Base-by-base conservation (phyloP, 2,797 vertebrate species). In the Rhynchotus rufescens region DNA sequence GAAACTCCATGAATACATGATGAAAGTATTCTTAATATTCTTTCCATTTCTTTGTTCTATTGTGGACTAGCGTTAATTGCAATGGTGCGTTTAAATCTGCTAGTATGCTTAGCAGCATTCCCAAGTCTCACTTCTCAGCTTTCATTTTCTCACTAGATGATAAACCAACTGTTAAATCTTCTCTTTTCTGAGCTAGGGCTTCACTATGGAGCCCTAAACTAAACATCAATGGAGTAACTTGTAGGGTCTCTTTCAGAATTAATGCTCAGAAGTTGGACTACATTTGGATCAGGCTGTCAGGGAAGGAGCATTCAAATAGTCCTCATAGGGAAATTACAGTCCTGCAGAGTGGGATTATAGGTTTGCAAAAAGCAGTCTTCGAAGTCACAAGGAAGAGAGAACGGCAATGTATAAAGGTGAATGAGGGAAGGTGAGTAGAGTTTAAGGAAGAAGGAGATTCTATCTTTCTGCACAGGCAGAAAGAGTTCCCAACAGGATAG, bases 91-190 rank as follows among this genome's bases (percentile, higher is more conserved):
- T 62, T 89, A 59, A 97, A 85, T 67, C 34, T 42, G 45, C 57
- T 84, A 62, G 10, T 75, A 8, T 45, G 23, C 57, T 68, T 47
- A 80, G 73, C 82, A 80, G 30, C 85, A 65, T 81, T 94, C 44
- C 32, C 1, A 25, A 68, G 57, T 86, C 56, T 88, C 60, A 60
- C 60, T 89, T 90, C 80, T 87, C 25, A 54, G 74, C 45, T 91
- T 96, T 85, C 16, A 45, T 83, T 87, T 94, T 76, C 65, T 90
- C 36, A 42, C 42, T 60, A 69, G 25, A 9, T 74, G 75, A 88
- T 88, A 84, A 89, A 84, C 4, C 32, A 44, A 34, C 68, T 57
- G 38, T 86, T 74, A 84, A 89, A 80, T 92, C 89, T 68, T 84
- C 38, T 77, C 62, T 85, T 56, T 94, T 45, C 62, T 74, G 57